Evolutionary conservation across 1,140 invertebrate species (phyloP).

Genomic region (Anoplolepis gracilipes): DNA sequence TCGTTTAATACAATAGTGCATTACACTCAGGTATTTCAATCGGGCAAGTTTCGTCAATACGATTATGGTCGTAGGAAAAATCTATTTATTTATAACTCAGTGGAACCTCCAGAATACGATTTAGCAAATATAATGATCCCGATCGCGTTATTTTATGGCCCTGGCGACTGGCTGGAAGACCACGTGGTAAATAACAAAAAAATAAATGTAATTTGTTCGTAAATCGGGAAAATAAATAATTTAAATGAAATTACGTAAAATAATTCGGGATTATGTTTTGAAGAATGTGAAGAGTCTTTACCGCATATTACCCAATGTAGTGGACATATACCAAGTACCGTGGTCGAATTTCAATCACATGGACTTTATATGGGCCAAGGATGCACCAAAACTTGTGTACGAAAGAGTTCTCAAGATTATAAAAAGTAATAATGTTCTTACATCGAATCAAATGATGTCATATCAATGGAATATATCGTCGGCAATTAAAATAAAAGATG

Average conservation of each 20-base stretch:
- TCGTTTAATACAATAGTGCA: slow-evolving; percentile 91
- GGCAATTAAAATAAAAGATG: background rate
- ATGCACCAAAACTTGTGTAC: slow-evolving; percentile 89
- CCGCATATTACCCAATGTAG: slow-evolving; percentile 84
- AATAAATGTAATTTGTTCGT: too few relatives aligned
- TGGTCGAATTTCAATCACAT: slow-evolving; percentile 89
- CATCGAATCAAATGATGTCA: too few relatives aligned
- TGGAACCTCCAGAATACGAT: slow-evolving; percentile 89
- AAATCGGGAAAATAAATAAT: too few relatives aligned
- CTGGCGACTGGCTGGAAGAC: slow-evolving; percentile 90
- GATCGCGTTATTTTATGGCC: slow-evolving; percentile 88
- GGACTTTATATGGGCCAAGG: slow-evolving; percentile 90
- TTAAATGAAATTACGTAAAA: background rate
- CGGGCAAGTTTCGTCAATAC: slow-evolving; percentile 88
- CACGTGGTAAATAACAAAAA: slow-evolving; percentile 79
- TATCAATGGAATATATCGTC: background rate
- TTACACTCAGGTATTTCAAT: slow-evolving; percentile 88
- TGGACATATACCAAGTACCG: slow-evolving; percentile 85
- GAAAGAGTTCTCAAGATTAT: slow-evolving; percentile 85
- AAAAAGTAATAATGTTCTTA: slow-evolving; percentile 58
- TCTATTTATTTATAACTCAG: slow-evolving; percentile 86
- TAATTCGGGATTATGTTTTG: slow-evolving; percentile 73
- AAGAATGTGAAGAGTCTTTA: slow-evolving; percentile 87
- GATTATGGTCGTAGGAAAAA: slow-evolving; percentile 89
- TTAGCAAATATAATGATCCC: slow-evolving; percentile 89